Conservation (phyloP, 2,113 vertebrate genomes). For the Bothrops jararaca region DNA sequence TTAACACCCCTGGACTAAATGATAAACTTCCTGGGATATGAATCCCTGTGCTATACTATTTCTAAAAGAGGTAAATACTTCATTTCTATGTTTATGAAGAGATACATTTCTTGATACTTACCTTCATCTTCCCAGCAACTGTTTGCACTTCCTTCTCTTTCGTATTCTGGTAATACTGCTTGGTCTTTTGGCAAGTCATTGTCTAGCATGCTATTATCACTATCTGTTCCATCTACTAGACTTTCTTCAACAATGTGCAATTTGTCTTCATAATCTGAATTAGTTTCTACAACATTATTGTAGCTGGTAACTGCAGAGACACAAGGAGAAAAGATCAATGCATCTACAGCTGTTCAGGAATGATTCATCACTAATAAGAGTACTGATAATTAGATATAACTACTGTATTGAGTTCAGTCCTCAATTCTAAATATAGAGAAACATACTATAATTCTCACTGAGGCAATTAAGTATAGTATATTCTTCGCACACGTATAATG, state of each 20-base stretch:
- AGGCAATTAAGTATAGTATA: neutral
- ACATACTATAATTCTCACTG: neutral
- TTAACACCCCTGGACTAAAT: too few species aligned
- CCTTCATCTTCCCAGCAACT: slow-evolving; percentile 85
- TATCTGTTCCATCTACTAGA: slow-evolving; percentile 84
- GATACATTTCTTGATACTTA: slow-evolving; percentile 38
- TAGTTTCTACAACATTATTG: slow-evolving; percentile 89
- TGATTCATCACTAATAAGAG: neutral
- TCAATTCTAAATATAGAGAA: neutral
- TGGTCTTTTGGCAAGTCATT: slow-evolving; percentile 80
- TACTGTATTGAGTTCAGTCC: neutral
- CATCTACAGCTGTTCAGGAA: neutral
- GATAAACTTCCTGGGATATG: too few species aligned
- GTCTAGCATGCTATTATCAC: slow-evolving; percentile 83
- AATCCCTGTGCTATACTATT: neutral
- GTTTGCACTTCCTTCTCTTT: slow-evolving; percentile 69
- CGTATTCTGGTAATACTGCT: slow-evolving; percentile 77
- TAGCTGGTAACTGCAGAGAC: slow-evolving; percentile 87
- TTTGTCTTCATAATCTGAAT: slow-evolving; percentile 98
- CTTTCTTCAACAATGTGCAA: slow-evolving; percentile 98
- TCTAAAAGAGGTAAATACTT: neutral
- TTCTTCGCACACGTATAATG: too few species aligned
- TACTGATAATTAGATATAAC: neutral
- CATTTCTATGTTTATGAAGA: neutral
- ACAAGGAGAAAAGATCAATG: slow-evolving; percentile 53